A percentile compares a stretch with the other conserved stretches of the same genome.
These are phyloP conservation scores for Lophius piscatorius DNA, from an alignment of 2,113 vertebrate species.

Conservation along the genomic window DNA sequence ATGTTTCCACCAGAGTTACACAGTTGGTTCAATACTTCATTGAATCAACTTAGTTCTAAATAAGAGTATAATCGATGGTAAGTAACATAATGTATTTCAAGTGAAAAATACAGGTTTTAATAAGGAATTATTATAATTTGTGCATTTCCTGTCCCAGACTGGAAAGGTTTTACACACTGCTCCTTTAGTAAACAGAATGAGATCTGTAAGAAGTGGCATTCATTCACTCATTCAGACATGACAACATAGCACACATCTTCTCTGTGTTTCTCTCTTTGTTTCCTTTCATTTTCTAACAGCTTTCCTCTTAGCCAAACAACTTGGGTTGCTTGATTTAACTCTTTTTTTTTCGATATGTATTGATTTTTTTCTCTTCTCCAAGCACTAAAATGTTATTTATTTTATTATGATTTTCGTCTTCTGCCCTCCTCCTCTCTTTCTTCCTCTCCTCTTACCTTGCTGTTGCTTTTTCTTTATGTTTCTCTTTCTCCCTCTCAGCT, in stretches of 20 bases:
- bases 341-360: slow-evolving; percentile 51
- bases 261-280: slow-evolving; percentile 76
- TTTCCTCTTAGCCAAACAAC: slow-evolving; percentile 57
- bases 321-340: slow-evolving; percentile 58
- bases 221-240: no score
- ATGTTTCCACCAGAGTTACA: no score
- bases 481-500: slow-evolving; percentile 93
- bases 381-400: slow-evolving; percentile 33
- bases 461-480: slow-evolving; percentile 87
- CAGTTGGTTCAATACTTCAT: no score
- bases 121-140: no score
- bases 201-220: no score
- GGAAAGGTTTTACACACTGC: no score
- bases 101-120: no score
- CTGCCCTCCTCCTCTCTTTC: slow-evolving; percentile 79
- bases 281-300: slow-evolving; percentile 68
- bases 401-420: slow-evolving; percentile 62
- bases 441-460: slow-evolving; percentile 80
- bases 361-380: slow-evolving; percentile 52
- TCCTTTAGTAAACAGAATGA: no score
- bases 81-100: no score
- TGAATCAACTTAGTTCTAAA: no score
- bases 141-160: no score
- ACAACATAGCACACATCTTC: slow-evolving; percentile 71
- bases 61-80: no score